phyloP scores from a whole-genome alignment of 2,888 invertebrate species.

The Julus scanicus region DNA sequence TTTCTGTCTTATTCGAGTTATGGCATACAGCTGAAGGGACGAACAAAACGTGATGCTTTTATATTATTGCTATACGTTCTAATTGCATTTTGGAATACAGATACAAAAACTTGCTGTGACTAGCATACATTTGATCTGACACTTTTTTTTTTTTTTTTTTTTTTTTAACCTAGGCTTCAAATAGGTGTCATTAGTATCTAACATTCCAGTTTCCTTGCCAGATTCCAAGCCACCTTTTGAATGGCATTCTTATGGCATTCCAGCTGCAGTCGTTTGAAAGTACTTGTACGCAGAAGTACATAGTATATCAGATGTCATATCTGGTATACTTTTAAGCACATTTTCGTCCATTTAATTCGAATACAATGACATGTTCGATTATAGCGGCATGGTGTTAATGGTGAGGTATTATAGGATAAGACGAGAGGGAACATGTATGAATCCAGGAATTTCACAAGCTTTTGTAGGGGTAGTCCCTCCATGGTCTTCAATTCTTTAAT shows the following conservation, averaged over 20 bases:
- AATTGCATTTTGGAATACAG: background rate
- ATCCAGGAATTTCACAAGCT: background rate
- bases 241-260: no score
- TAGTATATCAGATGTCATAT: no score
- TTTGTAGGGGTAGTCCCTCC: background rate
- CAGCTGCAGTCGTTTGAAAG: no score
- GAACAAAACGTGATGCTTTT: background rate
- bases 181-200: no score
- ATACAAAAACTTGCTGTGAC: background rate
- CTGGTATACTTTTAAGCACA: no score
- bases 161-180: no score
- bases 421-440: background rate
- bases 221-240: no score
- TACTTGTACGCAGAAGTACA: no score
- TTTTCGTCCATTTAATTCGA: no score
- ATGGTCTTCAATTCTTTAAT: background rate
- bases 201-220: no score
- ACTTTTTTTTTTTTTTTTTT: no score
- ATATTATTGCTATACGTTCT: background rate
- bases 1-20: background rate
- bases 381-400: background rate
- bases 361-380: background rate
- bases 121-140: no score
- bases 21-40: background rate
- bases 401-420: background rate